Evolutionary conservation across 2,113 vertebrate species (phyloP).

Genomic region (Macrotis lagotis): DNA sequence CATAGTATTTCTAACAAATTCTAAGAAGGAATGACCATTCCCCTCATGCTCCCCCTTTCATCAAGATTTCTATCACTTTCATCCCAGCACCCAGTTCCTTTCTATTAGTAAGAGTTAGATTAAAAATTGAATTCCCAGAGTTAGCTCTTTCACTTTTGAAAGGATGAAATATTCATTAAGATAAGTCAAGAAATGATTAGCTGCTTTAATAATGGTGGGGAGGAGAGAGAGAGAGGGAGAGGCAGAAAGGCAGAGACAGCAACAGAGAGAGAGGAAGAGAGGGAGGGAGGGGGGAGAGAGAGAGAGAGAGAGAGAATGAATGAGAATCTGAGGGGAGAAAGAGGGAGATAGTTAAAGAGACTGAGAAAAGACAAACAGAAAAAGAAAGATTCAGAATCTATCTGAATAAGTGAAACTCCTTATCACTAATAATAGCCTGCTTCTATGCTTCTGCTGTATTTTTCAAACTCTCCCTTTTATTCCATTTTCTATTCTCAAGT

Average conservation of each 20-base stretch:
- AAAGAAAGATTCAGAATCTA: not conserved
- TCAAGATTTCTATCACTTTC: not conserved
- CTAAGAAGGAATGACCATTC: not conserved
- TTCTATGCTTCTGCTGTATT: not conserved
- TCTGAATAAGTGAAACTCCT: not conserved
- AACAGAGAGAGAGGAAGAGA: not conserved
- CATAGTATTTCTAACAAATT: not conserved
- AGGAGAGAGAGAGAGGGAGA: not conserved
- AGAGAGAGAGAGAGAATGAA: too few species aligned
- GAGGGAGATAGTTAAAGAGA: not conserved
- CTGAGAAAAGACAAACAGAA: not conserved
- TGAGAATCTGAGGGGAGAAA: not conserved
- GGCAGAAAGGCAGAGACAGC: too few species aligned
- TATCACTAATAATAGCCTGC: not conserved
- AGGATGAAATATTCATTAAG: not conserved
- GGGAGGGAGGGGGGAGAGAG: too few species aligned
- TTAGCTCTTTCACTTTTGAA: not conserved
- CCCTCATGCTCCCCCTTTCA: not conserved
- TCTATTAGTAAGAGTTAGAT: not conserved
- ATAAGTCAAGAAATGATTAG: not conserved
- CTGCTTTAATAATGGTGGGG: not conserved
- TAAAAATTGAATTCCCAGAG: not conserved
- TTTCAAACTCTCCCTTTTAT: not conserved
- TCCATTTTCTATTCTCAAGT: not conserved
- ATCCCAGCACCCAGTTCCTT: not conserved